Evolutionary conservation across 2,113 vertebrate genomes (phyloP).

Genomic region (Himantopus leucocephalus): DNA sequence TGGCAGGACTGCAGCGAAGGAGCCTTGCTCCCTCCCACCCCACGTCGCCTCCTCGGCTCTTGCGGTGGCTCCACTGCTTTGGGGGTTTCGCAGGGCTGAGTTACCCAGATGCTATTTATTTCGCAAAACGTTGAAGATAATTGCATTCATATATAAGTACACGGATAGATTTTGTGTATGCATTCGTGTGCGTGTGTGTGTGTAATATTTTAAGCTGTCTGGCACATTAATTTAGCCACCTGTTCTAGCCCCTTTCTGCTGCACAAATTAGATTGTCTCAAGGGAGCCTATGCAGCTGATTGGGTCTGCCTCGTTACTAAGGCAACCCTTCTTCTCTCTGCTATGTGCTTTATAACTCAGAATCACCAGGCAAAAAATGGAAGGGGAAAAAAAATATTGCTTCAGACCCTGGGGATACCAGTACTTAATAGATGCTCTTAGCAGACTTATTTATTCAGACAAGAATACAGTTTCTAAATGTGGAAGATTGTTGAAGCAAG

Average conservation of each 20-base stretch:
- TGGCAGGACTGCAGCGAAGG: not conserved
- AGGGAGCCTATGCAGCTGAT: conserved; percentile 73
- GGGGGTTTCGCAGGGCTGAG: not conserved
- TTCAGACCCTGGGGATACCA: conserved; percentile 42
- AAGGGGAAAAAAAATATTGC: not conserved
- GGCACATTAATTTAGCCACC: conserved; percentile 77
- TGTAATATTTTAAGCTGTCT: conserved; percentile 69
- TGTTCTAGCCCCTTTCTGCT: conserved; percentile 73
- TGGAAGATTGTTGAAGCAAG: not conserved
- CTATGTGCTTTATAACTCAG: conserved; percentile 67
- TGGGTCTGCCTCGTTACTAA: conserved; percentile 76
- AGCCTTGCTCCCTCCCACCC: not conserved
- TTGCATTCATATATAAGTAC: not conserved
- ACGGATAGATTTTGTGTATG: not conserved
- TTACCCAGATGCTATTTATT: conserved; percentile 10
- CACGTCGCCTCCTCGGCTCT: not conserved
- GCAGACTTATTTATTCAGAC: conserved; percentile 44
- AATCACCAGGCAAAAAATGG: conserved; percentile 58
- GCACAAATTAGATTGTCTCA: conserved; percentile 77
- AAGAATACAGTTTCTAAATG: conserved; percentile 54
- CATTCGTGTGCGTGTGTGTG: not conserved
- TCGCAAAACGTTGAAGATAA: not conserved
- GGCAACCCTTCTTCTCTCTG: conserved; percentile 76
- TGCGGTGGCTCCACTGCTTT: not conserved
- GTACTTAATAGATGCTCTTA: conserved; percentile 58